Base-by-base conservation (phyloP, 2,888 invertebrate species). In the Hololepta plana region DNA sequence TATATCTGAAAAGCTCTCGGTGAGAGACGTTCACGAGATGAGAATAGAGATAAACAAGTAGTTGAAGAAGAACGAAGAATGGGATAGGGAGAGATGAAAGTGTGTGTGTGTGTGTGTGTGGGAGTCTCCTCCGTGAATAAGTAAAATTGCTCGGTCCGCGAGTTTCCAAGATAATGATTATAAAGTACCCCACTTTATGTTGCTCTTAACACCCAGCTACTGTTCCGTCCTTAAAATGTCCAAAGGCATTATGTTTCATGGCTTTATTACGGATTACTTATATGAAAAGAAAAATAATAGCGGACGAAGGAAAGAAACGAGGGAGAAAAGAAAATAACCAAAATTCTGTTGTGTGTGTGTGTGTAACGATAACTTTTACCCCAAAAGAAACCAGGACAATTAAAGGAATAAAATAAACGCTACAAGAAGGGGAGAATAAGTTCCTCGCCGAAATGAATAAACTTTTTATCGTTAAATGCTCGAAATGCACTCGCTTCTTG, bases 111-210 rank as follows among this genome's bases (percentile, higher is more conserved):
- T n/a, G n/a, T n/a, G n/a, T n/a, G n/a, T n/a, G 11, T 12, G 25
- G 16, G 16, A 11, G 5, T 4, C 7, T 12, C 23, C 16, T 6
- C 25, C 7, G 25, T 15, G 25, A 25, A 25, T 40, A 40, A 41
- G 40, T 42, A 38, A 41, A 39, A 43, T 43, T 40, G 41, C 39
- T 37, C 38, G 37, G n/a, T 39, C 38, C 37, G 35, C 42, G 36
- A 35, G 40, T 37, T 39, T 39, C 37, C 25, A 32, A 39, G 45
- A 43, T 46, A 44, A 46, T 45, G 46, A 46, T 46, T 45, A 46
- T 45, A 44, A 45, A 46, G 44, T 38, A 38, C 41, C 41, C 35
- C 41, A 42, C 43, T 46, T 45, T 45, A 45, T 41, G 43, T 37
- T n/a, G 41, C 40, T 43, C 44, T 44, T 44, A 41, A 41, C 45